Base-by-base conservation (phyloP, 2,888 invertebrate species). In the Epinotia bilunana region DNA sequence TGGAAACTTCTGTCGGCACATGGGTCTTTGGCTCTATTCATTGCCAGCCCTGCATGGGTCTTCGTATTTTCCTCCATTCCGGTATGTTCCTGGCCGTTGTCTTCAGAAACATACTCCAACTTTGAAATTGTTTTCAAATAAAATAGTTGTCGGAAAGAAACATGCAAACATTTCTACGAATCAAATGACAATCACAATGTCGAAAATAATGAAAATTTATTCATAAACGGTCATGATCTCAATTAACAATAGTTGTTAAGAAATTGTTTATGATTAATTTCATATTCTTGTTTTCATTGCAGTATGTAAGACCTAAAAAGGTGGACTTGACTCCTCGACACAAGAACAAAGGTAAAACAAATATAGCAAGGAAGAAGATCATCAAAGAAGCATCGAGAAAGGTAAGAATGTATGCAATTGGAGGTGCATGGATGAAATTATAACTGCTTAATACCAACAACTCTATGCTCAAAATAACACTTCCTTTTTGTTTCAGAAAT, bases 341-440 rank as follows among this genome's bases (percentile, higher is more conserved):
- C 79, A 98, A 97, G 89, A 97, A 97, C 73, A 97, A 96, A 87
- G 97, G 97, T 62, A 96, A 96, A 69, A 97, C 95, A 0, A 96
- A 96, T 81, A 95, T 96, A 75, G 95, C 97, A 78, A 96, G 96
- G 79, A 97, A 97, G 89, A 97, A 97, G 86, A 97, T 97, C 78
- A 95, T 97, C 28, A 96, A 96, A 83, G 96, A 96, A 82, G 93
- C 95, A 76, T 94, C 95, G 20, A 95, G 95, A 88, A 95, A 95
- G 94, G 97, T 97, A 90, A 87, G 86, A 12, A 13, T 18, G n/a
- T n/a, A n/a, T n/a, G n/a, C n/a, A 7, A 53, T 53, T n/a, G n/a
- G n/a, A n/a, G n/a, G 7, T 53, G 6, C n/a, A n/a, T 6, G n/a
- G n/a, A 53, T 53, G n/a, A 53, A 53, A 53, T 53, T n/a, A 53